Base-by-base conservation (phyloP, 2,113 vertebrate species). In the Turnix velox region DNA sequence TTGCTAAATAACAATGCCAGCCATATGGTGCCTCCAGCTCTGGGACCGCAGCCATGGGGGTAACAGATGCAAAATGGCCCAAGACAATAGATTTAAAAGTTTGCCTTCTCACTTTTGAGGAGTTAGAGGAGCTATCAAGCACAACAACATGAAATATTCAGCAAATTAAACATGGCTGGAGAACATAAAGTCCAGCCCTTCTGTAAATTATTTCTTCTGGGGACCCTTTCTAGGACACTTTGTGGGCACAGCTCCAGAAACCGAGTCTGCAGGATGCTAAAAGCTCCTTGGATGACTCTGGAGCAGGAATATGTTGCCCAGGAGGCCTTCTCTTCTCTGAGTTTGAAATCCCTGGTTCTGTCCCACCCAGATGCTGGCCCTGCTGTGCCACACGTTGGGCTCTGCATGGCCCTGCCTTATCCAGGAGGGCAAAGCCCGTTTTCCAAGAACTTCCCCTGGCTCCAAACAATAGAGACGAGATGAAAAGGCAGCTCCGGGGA, bases 11-110 rank as follows among this genome's bases (percentile, higher is more conserved):
- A 84, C 94, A 94, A 58, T 55, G 63, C 0, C 1, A 94, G 75
- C 94, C 96, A 97, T 93, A 97, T 95, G 96, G 94, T 75, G 88
- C 95, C 88, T 91, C 92, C 83, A 88, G 94, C 52, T 0, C 71
- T 95, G 94, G 95, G 95, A 96, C 66, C 13, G 51, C 92, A 93
- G 95, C 94, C 96, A 78, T 10, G 57, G 91, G 91, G 90, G 74
- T 93, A 92, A 85, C 96, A 97, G 93, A 96, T 96, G 95, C 62
- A 83, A 88, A 96, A 84, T 14, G 54, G 90, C 89, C 84, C 91
- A 81, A 95, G 96, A 95, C 63, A 95, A 96, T 95, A 94, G 85
- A 93, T 45, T 28, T 63, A 17, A 74, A 93, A 96, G 76, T 94
- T 95, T 88, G 78, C 74, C 66, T 81, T 84, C 81, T 88, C 77